phyloP scores from a whole-genome alignment of 2,113 vertebrate species.

The Orientallactaga bullata region DNA sequence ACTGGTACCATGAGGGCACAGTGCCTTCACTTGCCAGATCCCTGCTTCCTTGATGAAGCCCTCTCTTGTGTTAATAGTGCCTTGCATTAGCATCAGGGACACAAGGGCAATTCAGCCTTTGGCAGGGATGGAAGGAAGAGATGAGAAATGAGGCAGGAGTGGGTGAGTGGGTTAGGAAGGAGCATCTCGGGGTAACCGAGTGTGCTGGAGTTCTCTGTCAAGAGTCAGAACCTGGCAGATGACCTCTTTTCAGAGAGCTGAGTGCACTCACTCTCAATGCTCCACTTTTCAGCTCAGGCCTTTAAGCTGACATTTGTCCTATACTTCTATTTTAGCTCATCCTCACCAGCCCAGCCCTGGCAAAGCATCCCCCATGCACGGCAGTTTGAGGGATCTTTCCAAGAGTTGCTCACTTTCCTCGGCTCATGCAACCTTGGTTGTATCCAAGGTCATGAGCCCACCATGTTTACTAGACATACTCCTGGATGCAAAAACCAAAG shows the following conservation, averaged over 20 bases:
- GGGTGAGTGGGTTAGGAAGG: background rate
- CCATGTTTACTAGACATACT: background rate
- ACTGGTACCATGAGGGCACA: background rate
- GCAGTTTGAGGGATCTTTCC: background rate
- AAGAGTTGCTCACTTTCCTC: background rate
- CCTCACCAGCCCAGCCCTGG: background rate
- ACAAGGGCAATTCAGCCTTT: constrained; percentile 45
- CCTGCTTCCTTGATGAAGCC: background rate
- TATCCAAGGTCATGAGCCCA: background rate
- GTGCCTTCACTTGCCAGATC: constrained; percentile 52
- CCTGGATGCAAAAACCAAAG: constrained; percentile 29
- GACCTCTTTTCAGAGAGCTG: background rate
- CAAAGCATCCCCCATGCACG: background rate
- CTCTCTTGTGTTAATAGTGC: constrained; percentile 32
- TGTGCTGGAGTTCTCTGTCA: background rate
- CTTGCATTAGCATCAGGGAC: constrained; percentile 60
- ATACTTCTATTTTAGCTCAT: background rate
- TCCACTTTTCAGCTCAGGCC: background rate
- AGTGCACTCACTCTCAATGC: background rate
- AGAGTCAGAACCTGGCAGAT: background rate
- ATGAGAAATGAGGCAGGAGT: background rate
- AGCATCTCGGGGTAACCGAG: background rate
- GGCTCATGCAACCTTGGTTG: background rate
- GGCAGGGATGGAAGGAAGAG: constrained; percentile 5
- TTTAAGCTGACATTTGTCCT: background rate